Evolutionary conservation across 2,888 invertebrate species (phyloP).

Genomic region (Piscicola geometra): DNA sequence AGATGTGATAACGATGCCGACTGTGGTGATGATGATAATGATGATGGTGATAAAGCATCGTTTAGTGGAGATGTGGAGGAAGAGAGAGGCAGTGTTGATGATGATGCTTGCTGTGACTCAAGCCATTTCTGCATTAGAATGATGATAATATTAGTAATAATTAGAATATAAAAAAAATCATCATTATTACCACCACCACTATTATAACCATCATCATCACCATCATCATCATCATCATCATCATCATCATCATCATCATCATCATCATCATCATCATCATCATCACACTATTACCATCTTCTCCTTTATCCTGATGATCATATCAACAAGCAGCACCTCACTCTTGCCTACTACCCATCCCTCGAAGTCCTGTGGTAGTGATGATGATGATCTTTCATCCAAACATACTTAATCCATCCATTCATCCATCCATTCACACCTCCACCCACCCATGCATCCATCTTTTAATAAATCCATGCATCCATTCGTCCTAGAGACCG

Average conservation of each 20-base stretch:
- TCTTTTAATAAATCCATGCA: background rate
- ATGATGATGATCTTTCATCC: constrained; percentile 44
- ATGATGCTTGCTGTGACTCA: background rate
- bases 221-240: background rate
- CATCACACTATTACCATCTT: constrained; percentile 65
- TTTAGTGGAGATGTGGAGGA: constrained; percentile 22
- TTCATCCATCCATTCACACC: too few relatives aligned
- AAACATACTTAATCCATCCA: too few relatives aligned
- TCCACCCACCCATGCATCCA: too few relatives aligned
- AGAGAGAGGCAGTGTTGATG: constrained; percentile 23
- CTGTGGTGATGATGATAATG: background rate
- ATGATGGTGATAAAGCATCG: constrained; percentile 17
- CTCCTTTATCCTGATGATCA: constrained; percentile 84
- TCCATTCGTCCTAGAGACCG: too few relatives aligned
- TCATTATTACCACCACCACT: background rate
- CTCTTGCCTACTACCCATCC: constrained; percentile 85
- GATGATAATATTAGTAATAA: background rate
- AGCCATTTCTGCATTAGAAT: background rate
- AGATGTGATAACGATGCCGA: background rate
- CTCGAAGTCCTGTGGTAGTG: constrained; percentile 68
- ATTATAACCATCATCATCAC: background rate
- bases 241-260: background rate
- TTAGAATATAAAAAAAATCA: background rate
- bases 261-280: background rate
- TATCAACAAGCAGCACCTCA: constrained; percentile 95